Evolutionary conservation across 1,140 invertebrate species (phyloP), one percentile per base, ranked within the genome.

Genomic region (Globodera rostochiensis): DNA sequence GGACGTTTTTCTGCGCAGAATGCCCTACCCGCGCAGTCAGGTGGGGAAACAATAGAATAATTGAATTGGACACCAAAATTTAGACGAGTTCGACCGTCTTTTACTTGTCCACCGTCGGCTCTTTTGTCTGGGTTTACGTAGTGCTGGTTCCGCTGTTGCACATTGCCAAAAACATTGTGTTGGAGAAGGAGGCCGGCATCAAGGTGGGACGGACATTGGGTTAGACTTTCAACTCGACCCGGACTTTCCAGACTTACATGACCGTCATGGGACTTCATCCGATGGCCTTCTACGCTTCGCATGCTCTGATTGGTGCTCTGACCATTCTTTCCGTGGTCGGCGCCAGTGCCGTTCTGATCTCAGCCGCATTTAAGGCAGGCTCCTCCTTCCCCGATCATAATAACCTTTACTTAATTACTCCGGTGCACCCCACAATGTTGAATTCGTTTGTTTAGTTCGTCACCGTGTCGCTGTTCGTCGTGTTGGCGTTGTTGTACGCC

Each of bases 161-260:
- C 50, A 85, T 84, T n/a, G 69, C 79, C 4, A 86, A 83, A 50
- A 82, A 86, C 53, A 87, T 86, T 75, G 83, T 86, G 74, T 47
- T 77, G n/a, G 85, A 86, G 71, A 86, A 86, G 74, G 85, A 86
- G 47, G 83, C 86, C 57, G 86, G 86, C 45, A 86, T 86, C 25
- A 87, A 87, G 80, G 83, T 85, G 45, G 46, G 25, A 0, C 25
- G 25, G 25, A 25, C 25, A 25, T 25, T 25, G 25, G 1, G 25
- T n/a, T n/a, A 25, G 25, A 25, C 25, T 25, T 25, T 25, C 25
- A 25, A 25, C 25, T 66, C 57, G 15, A 80, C 64, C 6, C 47
- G 45, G 15, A 50, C 15, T 8, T n/a, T 86, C 71, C 73, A 84
- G 79, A 87, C 85, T 25, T 87, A 87, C 64, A 86, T 86, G 86